phyloP scores from a whole-genome alignment of 2,797 vertebrate species.

The Erethizon dorsatum region DNA sequence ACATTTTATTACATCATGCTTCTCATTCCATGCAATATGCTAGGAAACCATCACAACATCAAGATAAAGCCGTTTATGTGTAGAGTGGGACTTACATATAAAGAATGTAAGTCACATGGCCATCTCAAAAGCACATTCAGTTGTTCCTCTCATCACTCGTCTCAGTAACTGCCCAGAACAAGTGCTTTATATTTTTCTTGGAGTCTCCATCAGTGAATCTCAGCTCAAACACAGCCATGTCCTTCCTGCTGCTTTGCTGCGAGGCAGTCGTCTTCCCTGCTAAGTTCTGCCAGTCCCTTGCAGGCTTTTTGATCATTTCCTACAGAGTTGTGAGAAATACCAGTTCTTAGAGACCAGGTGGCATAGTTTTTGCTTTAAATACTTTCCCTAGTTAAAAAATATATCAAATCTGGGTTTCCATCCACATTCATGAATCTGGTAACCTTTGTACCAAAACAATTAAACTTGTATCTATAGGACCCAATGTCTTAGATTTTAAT shows the following conservation, averaged over 20 bases:
- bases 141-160: not conserved
- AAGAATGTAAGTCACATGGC: not conserved
- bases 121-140: not conserved
- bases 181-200: not conserved
- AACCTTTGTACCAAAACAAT: not conserved
- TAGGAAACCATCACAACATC: not conserved
- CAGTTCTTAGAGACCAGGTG: not conserved
- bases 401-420: not conserved
- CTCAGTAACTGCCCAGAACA: not conserved
- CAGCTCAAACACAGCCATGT: not conserved
- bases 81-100: accelerated
- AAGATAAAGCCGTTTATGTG: not conserved
- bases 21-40: not conserved
- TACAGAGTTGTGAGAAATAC: not conserved
- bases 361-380: not conserved
- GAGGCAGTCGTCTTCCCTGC: not conserved
- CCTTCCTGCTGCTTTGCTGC: not conserved
- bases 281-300: not conserved
- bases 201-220: not conserved
- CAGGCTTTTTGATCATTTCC: not conserved
- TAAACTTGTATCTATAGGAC: not conserved
- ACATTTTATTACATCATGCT: not conserved
- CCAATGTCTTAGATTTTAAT: not conserved
- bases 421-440: not conserved
- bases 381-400: not conserved